Evolutionary conservation across 2,888 invertebrate species (phyloP), one percentile per base, ranked within the genome.

Genomic region (Caenorhabditis imperialis): DNA sequence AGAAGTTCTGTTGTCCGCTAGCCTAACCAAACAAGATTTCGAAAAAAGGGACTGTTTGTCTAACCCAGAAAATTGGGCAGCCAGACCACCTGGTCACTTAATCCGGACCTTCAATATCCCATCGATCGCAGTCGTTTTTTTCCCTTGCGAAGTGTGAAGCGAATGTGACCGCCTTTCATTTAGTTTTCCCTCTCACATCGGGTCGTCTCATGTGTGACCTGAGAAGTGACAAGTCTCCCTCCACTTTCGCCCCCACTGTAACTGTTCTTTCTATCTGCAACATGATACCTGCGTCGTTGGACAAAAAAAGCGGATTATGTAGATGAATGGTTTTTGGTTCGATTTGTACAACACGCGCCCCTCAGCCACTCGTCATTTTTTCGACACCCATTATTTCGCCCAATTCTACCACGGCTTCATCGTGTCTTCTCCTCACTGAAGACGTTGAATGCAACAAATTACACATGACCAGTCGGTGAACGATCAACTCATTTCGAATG

Each of bases 251-350:
- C 16, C 27, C n/a, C 38, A 65, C 63, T 65, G 55, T 50, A 54
- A 65, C 55, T 55, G 55, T 65, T 65, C 48, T 65, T 14, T 37
- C 27, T 23, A 7, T 40, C 51, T 51, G 50, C 61, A 61, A 50
- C 42, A 27, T 3, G 16, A 27, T 63, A 63, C 63, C 54, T 33
- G 3, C 22, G n/a, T 14, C 14, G 33, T 20, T 54, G 37, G 40
- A 25, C 38, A 6, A 47, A 50, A 63, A 55, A 55, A 57, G 57
- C 40, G 57, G 67, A 67, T 67, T 67, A 67, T 57, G 67, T 67
- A 67, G 57, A 67, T 57, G 48, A 50, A 25, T 44, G 54, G 37
- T 53, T 53, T 53, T 53, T 54, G 62, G 40, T 54, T 54, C 60
- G 25, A 18, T 60, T 58, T 60, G n/a, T n/a, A n/a, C n/a, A n/a